A percentile compares a stretch with the other conserved stretches of the same genome.
Evolutionary conservation across 1,140 invertebrate genomes (phyloP).

Genomic region (Sminthurides bifidus): DNA sequence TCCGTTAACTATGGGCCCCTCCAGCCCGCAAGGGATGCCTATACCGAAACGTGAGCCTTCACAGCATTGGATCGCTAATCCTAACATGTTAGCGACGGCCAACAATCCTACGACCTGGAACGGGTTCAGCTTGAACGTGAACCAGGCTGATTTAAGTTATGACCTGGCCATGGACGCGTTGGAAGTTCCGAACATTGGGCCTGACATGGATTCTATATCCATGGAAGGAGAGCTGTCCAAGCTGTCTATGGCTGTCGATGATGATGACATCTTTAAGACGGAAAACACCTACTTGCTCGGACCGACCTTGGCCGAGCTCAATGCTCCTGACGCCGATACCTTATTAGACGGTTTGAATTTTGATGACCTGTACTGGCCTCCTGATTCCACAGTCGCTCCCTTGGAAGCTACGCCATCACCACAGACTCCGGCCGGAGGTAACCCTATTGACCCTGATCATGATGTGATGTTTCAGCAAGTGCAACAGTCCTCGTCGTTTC

Average conservation of each 20-base stretch:
- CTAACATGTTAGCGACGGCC: constrained; percentile 1
- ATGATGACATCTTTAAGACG: constrained; percentile 79
- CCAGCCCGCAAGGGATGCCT: constrained; percentile 30
- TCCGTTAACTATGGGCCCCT: constrained; percentile 27
- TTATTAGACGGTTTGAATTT: constrained; percentile 69
- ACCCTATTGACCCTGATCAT: constrained; percentile 22
- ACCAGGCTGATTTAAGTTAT: neutral
- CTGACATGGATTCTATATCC: constrained; percentile 20
- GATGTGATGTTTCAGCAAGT: constrained; percentile 22
- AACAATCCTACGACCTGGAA: constrained; percentile 5
- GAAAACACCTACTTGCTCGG: constrained; percentile 74
- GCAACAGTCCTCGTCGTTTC: too few relatives aligned
- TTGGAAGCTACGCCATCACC: constrained; percentile 29
- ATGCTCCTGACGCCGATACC: constrained; percentile 65
- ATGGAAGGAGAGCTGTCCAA: constrained; percentile 31
- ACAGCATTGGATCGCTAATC: constrained; percentile 28
- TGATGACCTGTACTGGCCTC: constrained; percentile 64
- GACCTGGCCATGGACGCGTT: constrained; percentile 19
- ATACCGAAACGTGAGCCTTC: constrained; percentile 21
- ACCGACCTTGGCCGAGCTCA: constrained; percentile 74
- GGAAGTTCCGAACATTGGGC: constrained; percentile 1
- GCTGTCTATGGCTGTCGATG: constrained; percentile 46
- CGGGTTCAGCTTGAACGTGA: constrained; percentile 7
- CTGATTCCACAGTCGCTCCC: constrained; percentile 39
- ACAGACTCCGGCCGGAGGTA: constrained; percentile 19